Percentiles rank a stretch among this genome's conserved stretches.
Conservation (phyloP, 2,888 invertebrate genomes). For the Sycophila texana region DNA sequence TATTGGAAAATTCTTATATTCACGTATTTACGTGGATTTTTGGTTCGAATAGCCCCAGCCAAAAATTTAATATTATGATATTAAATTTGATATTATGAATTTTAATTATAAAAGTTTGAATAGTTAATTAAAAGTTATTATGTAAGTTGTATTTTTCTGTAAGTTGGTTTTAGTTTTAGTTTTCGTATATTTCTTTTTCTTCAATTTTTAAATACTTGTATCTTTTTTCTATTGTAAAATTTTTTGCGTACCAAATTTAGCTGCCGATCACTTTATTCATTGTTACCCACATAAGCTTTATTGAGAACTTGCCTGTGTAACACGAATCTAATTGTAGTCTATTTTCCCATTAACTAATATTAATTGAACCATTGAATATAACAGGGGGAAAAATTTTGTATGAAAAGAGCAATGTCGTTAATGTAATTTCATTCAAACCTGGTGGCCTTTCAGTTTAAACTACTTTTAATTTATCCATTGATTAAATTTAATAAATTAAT, state of each 20-base stretch:
- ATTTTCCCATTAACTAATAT: slow-evolving; percentile 56
- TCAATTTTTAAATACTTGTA: background rate
- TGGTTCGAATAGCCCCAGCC: no score
- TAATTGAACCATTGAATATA: slow-evolving; percentile 56
- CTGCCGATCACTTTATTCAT: slow-evolving; percentile 42
- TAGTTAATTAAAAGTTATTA: background rate
- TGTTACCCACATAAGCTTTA: slow-evolving; percentile 45
- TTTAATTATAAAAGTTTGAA: no score
- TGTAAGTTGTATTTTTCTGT: background rate
- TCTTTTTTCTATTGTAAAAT: slow-evolving; percentile 6
- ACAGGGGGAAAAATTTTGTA: slow-evolving; percentile 52
- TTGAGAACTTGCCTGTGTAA: slow-evolving; percentile 52
- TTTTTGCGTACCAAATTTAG: background rate
- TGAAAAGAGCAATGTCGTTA: slow-evolving; percentile 47
- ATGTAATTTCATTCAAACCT: slow-evolving; percentile 27
- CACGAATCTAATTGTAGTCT: slow-evolving; percentile 54
- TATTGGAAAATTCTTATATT: no score
- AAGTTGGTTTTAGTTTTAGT: no score
- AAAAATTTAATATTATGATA: no score
- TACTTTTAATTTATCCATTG: slow-evolving; percentile 4
- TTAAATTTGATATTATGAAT: no score
- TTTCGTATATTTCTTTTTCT: no score
- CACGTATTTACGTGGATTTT: no score
- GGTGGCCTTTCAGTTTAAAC: background rate
- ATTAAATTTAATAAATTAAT: background rate